Percentiles rank a stretch among this genome's conserved stretches.
Evolutionary conservation across 2,888 invertebrate genomes (phyloP).

Genomic region (Phasia obesa): DNA sequence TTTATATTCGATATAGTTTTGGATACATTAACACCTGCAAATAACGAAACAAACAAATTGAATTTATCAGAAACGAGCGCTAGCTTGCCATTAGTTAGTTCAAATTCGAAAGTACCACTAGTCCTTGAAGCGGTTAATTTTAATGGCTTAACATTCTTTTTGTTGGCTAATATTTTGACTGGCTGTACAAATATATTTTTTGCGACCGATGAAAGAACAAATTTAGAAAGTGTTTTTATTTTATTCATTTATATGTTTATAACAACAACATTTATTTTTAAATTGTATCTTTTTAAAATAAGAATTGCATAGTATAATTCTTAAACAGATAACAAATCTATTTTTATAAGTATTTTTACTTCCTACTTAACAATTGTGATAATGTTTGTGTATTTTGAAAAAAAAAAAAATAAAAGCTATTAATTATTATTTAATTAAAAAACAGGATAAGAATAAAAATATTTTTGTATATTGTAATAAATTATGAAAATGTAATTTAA

Average conservation of each 20-base stretch:
- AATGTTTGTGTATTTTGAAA: too few relatives aligned
- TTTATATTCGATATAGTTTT: constrained; percentile 81
- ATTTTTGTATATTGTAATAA: too few relatives aligned
- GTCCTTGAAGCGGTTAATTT: constrained; percentile 89
- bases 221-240: constrained; percentile 83
- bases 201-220: constrained; percentile 84
- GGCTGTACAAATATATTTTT: constrained; percentile 90
- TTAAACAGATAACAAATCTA: neutral
- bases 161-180: constrained; percentile 92
- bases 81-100: constrained; percentile 3
- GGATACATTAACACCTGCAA: constrained; percentile 62
- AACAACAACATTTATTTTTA: constrained; percentile 73
- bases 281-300: constrained; percentile 74
- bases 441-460: too few relatives aligned
- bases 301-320: constrained; percentile 75
- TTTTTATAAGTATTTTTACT: neutral
- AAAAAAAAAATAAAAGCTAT: too few relatives aligned
- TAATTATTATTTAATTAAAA: too few relatives aligned
- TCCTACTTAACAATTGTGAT: constrained; percentile 19
- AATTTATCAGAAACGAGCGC: constrained; percentile 28
- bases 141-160: constrained; percentile 92
- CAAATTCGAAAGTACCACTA: constrained; percentile 82
- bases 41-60: neutral
- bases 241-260: constrained; percentile 85
- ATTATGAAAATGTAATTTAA: too few relatives aligned